These are phyloP conservation scores for Drosophila antonietae DNA, from an alignment of 2,888 invertebrate species.

Conservation along the genomic window DNA sequence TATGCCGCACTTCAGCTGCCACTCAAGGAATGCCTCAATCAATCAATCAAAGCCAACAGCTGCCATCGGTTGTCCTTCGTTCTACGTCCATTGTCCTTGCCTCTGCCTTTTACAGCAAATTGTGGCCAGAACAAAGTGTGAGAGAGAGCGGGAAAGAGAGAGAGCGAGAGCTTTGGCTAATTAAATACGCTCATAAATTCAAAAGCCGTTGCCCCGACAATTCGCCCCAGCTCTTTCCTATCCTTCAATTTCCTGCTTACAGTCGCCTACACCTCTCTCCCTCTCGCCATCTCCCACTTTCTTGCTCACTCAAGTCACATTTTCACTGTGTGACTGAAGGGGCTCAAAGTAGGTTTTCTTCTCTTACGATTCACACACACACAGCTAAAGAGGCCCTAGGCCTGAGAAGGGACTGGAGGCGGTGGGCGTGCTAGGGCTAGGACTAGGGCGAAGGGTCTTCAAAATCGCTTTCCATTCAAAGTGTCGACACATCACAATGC, in stretches of 20 bases:
- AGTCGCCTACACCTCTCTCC: no score
- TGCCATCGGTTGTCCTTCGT: slow-evolving; percentile 41
- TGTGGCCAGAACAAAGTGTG: slow-evolving; percentile 36
- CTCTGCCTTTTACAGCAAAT: slow-evolving; percentile 22
- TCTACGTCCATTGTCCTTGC: slow-evolving; percentile 12
- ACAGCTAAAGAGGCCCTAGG: not conserved
- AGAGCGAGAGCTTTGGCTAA: slow-evolving; percentile 52
- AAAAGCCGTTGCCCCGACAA: slow-evolving; percentile 51
- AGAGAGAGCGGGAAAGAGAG: slow-evolving; percentile 19
- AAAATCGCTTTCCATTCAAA: slow-evolving; percentile 40
- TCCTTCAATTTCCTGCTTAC: slow-evolving; percentile 8
- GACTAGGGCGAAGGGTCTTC: not conserved
- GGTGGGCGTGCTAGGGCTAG: no score
- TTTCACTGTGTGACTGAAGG: slow-evolving; percentile 43
- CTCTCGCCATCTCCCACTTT: not conserved
- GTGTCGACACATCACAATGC: slow-evolving; percentile 45
- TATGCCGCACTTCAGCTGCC: slow-evolving; percentile 77
- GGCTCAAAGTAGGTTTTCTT: slow-evolving; percentile 33
- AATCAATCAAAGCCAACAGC: slow-evolving; percentile 74
- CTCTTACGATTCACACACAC: not conserved
- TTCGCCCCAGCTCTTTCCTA: not conserved
- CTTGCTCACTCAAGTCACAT: slow-evolving; percentile 22
- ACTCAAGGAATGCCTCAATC: slow-evolving; percentile 77
- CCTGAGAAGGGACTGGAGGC: not conserved
- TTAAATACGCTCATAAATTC: slow-evolving; percentile 78